A percentile compares a stretch with the other conserved stretches of the same genome.
phyloP scores from a whole-genome alignment of 2,797 vertebrate genomes.

The Tapera naevia region DNA sequence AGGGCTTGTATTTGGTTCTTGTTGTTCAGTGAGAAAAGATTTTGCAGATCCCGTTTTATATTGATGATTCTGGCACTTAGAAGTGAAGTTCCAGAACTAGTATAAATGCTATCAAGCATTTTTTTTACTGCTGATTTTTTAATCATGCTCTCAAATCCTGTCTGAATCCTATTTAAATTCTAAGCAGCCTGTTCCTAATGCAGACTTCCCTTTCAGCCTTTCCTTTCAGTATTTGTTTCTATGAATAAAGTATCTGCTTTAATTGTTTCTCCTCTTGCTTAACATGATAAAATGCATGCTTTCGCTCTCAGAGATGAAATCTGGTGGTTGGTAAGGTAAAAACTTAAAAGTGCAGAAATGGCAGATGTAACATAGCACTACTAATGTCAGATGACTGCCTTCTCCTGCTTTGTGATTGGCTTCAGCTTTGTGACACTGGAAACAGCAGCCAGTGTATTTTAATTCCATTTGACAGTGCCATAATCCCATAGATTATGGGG shows the following conservation, averaged over 20 bases:
- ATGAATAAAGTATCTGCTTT: neutral
- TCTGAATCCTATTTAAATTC: neutral
- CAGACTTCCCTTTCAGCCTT: neutral
- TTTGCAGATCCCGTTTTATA: neutral
- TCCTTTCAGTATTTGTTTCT: neutral
- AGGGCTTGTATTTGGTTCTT: neutral
- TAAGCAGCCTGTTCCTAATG: neutral
- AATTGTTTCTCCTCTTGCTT: neutral
- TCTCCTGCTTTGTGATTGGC: neutral
- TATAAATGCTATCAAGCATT: neutral
- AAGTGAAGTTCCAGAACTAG: neutral
- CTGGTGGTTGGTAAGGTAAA: neutral
- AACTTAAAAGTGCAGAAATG: neutral
- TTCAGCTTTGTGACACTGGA: neutral
- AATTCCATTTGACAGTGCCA: slow-evolving; percentile 25
- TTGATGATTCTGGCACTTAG: neutral
- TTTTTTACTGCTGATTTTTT: neutral
- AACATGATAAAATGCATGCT: neutral
- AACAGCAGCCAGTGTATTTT: neutral
- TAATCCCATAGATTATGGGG: neutral
- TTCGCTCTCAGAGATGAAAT: neutral
- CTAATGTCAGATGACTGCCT: neutral
- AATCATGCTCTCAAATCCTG: neutral
- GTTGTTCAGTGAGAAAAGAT: neutral
- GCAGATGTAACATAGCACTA: neutral